Base-by-base conservation (phyloP, 2,113 vertebrate genomes). In the Bujurquina vittata region DNA sequence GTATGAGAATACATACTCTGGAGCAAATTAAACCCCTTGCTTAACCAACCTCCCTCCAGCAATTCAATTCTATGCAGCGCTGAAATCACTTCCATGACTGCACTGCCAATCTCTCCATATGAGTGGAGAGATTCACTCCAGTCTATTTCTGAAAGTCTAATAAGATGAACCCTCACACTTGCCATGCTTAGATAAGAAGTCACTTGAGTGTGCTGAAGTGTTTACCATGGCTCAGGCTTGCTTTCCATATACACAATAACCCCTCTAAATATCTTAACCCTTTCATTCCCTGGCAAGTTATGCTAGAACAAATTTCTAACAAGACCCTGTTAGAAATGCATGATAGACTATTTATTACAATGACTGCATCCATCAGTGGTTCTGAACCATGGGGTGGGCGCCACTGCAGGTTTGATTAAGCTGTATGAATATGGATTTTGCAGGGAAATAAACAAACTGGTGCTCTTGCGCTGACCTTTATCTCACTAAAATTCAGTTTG, bases 1-100 rank as follows among this genome's bases (percentile, higher is more conserved):
- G 88, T 89, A 82, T 90, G 90, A 95, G 93, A 93, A 94, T 91
- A 94, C 94, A 89, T 79, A 94, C 92, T 91, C 90, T 75, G 85
- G 86, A 93, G 92, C 91, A 94, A 96, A 96, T 96, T 95, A 96
- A 95, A 95, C 75, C 89, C 90, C 90, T 89, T 93, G 92, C 90
- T 94, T 93, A 94, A 95, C 88, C 90, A 94, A 87, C 88, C 92
- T 81, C 91, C 85, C 90, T 78, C 84, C 83, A 94, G 94, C 93
- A 89, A 93, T 94, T 95, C 91, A 87, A 81, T 93, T 93, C 92
- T 89, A 82, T 84, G 83, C 86, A 77, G 83, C 43, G 83, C 87
- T 87, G 88, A 95, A 95, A 95, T 94, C 91, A 93, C 89, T 94
- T 94, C 89, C 77, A 89, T 89, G 84, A 94, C 91, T 94, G 88